These are phyloP conservation scores for Thera britannica DNA, from an alignment of 2,888 invertebrate genomes.

Conservation along the genomic window DNA sequence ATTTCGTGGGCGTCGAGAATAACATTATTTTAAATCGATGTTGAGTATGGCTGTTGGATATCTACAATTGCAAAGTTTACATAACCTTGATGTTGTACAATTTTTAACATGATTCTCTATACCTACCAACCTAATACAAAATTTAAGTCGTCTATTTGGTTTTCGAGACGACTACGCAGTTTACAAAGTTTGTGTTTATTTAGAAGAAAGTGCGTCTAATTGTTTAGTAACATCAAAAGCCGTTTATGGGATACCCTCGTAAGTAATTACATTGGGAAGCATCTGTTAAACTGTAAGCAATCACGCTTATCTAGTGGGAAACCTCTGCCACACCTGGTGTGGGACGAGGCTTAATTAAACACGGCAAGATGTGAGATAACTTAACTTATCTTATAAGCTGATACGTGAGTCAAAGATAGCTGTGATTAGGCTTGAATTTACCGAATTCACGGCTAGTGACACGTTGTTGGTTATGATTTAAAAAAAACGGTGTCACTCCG, in stretches of 20 bases:
- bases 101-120: no score
- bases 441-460: no score
- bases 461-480: no score
- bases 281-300: slow-evolving; percentile 21
- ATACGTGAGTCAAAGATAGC: no score
- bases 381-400: background rate
- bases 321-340: slow-evolving; percentile 18
- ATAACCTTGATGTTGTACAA: no score
- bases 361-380: slow-evolving; percentile 9
- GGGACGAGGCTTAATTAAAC: slow-evolving; percentile 17
- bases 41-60: no score
- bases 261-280: slow-evolving; percentile 16
- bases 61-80: no score
- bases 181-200: background rate
- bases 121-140: no score
- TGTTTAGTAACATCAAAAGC: slow-evolving; percentile 5
- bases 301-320: slow-evolving; percentile 13
- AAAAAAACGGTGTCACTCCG: no score
- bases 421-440: no score
- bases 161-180: background rate
- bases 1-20: background rate
- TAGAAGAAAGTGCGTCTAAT: background rate
- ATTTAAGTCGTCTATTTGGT: no score
- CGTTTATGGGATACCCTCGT: slow-evolving; percentile 9
- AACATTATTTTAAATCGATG: no score